Conservation (phyloP, 2,113 vertebrate species). For the Tychaedon coryphoeus region DNA sequence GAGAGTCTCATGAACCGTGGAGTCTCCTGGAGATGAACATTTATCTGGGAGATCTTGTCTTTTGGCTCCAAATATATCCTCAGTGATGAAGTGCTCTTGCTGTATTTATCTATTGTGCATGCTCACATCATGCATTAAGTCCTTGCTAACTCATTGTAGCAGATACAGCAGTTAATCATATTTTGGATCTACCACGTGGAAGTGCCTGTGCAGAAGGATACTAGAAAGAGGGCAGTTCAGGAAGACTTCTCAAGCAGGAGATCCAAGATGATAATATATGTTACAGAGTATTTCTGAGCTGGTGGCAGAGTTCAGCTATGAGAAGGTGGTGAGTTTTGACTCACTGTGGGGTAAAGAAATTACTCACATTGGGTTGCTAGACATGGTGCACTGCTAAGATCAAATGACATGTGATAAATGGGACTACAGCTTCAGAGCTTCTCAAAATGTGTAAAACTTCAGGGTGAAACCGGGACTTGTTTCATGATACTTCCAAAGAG, state of each 20-base stretch:
- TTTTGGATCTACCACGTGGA: not conserved
- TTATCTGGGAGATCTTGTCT: not conserved
- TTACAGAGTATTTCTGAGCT: not conserved
- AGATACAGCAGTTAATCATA: not conserved
- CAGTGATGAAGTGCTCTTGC: not conserved
- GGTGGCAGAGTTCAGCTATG: not conserved
- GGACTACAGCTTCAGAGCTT: not conserved
- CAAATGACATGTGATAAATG: not conserved
- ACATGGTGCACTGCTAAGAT: not conserved
- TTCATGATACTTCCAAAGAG: not conserved
- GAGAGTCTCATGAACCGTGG: not conserved
- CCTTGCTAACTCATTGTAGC: not conserved
- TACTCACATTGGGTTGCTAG: not conserved
- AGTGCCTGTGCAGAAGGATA: not conserved
- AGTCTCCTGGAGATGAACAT: not conserved
- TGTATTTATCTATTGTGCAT: not conserved
- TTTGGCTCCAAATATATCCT: not conserved
- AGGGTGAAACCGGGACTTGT: not conserved
- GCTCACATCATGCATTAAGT: not conserved
- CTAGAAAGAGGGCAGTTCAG: not conserved
- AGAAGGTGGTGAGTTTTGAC: not conserved
- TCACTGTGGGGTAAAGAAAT: not conserved
- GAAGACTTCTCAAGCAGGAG: not conserved
- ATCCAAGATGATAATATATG: not conserved
- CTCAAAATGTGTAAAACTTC: not conserved